These are phyloP conservation scores for Tragelaphus imberbis DNA, from an alignment of 2,113 vertebrate genomes.

Conservation along the genomic window DNA sequence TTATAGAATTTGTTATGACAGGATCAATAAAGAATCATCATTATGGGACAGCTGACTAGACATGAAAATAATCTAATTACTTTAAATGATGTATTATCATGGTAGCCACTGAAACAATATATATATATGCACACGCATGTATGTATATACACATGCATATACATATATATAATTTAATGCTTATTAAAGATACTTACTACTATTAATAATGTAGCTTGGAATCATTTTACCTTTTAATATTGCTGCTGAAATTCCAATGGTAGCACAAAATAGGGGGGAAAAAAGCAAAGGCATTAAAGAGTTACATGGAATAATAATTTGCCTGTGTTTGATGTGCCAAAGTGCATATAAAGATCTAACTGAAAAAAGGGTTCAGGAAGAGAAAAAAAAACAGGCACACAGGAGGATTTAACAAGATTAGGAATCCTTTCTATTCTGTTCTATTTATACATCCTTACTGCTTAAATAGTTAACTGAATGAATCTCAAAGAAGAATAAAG, in stretches of 20 bases:
- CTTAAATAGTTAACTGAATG: background rate
- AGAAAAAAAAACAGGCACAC: background rate
- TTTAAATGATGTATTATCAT: conserved; percentile 13
- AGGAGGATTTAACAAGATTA: background rate
- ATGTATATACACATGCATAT: background rate
- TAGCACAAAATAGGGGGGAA: conserved; percentile 72
- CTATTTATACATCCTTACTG: background rate
- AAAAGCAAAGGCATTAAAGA: conserved; percentile 79
- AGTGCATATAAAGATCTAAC: background rate
- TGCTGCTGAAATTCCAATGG: conserved; percentile 85
- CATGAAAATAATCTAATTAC: conserved; percentile 31
- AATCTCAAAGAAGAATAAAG: background rate
- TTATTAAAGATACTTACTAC: conserved; percentile 87
- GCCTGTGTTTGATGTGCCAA: background rate
- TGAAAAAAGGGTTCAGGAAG: background rate
- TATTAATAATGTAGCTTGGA: conserved; percentile 90
- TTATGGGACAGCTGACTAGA: conserved; percentile 1
- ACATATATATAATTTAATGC: conserved; percentile 36
- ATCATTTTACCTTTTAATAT: conserved; percentile 93
- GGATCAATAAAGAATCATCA: conserved; percentile 23
- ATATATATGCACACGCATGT: background rate
- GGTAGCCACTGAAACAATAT: conserved; percentile 18
- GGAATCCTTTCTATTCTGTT: background rate
- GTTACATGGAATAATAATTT: conserved; percentile 59
- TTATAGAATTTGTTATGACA: background rate